A percentile compares a stretch with the other conserved stretches of the same genome.
These are phyloP conservation scores for Ailurus styani DNA, from an alignment of 2,113 vertebrate species.

Conservation along the genomic window DNA sequence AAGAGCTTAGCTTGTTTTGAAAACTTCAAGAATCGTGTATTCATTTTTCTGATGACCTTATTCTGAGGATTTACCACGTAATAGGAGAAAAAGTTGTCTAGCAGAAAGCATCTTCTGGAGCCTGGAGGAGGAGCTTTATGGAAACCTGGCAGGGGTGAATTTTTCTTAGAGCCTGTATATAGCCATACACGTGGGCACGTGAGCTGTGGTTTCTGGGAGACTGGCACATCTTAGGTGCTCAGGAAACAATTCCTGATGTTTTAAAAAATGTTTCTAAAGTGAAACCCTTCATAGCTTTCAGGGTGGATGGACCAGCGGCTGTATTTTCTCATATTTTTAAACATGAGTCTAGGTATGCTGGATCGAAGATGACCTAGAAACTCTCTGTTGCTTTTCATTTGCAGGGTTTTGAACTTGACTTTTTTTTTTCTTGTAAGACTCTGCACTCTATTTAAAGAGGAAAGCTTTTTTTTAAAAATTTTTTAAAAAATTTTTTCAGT, in stretches of 20 bases:
- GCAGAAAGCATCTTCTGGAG: not conserved
- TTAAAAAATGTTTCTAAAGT: not conserved
- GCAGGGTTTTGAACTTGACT: not conserved
- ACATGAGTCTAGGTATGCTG: not conserved
- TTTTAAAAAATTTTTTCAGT: no score
- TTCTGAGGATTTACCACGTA: not conserved
- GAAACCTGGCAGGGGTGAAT: not conserved
- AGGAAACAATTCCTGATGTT: not conserved
- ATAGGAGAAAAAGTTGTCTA: not conserved
- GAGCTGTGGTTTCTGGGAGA: not conserved
- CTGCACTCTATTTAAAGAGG: no score
- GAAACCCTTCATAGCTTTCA: not conserved
- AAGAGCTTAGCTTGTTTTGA: not conserved
- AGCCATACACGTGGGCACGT: not conserved
- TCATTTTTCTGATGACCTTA: not conserved
- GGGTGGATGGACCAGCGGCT: not conserved
- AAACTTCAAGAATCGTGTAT: not conserved
- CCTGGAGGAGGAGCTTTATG: not conserved
- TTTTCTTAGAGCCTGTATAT: not conserved
- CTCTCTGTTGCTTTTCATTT: not conserved
- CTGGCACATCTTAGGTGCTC: not conserved
- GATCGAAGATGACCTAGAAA: not conserved
- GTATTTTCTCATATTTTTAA: not conserved
- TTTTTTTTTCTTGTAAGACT: no score
- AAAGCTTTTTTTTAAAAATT: no score